Base-by-base conservation (phyloP, 2,113 vertebrate genomes). In the Cathartes aura region DNA sequence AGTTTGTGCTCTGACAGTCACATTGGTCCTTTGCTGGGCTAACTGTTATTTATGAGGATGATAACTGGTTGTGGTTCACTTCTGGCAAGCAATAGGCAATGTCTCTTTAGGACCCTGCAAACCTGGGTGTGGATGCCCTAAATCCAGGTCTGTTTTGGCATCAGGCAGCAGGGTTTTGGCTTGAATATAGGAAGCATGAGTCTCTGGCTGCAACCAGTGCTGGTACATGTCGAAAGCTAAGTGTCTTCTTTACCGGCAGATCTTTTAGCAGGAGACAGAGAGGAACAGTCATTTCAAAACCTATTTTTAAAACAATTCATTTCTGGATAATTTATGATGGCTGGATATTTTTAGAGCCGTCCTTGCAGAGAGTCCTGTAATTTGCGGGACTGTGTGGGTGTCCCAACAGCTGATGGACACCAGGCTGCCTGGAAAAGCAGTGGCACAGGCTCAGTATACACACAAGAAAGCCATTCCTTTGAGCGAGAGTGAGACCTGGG, bases 291-390 rank as follows among this genome's bases (percentile, higher is more conserved):
- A 94, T 97, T 97, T 97, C 83, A 95, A 96, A 96, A 66, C 81
- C 97, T 98, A 98, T 98, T 98, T 98, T 98, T 98, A 98, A 98
- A 98, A 98, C 95, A 98, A 98, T 98, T 98, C 93, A 90, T 96
- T 98, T 97, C 82, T 90, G 90, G 93, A 93, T 98, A 96, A 97
- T 98, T 97, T 94, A 93, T 97, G 95, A 97, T 76, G 97, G 53
- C 88, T 96, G 83, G 90, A 68, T 97, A 98, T 97, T 97, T 98
- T 98, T 97, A 98, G 97, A 97, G 58, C 81, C 19, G 6, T 93
- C 93, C 56, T 95, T 95, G 78, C 93, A 96, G 53, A 94, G 91
- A 92, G 95, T 96, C 97, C 98, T 98, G 86, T 98, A 98, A 98
- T 98, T 98, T 98, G 96, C 22, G 85, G 97, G 93, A 97, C 91